These are phyloP conservation scores for Silurus asotus DNA, from an alignment of 2,113 vertebrate species.

Conservation along the genomic window DNA sequence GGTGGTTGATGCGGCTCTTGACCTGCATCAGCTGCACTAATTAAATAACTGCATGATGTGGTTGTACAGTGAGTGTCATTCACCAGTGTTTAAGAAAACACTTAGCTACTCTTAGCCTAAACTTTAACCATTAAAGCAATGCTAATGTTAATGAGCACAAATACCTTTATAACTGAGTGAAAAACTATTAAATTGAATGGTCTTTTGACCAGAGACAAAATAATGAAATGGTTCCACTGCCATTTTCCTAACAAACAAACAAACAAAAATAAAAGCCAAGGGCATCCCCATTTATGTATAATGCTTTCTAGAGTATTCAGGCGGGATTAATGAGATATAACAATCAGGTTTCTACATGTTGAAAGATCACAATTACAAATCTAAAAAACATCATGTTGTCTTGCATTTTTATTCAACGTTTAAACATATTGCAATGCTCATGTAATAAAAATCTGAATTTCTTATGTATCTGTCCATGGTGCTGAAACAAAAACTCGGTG, in stretches of 20 bases:
- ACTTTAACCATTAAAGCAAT: too few relatives aligned
- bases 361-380: not conserved
- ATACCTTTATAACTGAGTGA: too few relatives aligned
- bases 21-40: too few relatives aligned
- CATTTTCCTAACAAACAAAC: not conserved
- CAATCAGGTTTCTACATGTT: not conserved
- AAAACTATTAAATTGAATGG: not conserved
- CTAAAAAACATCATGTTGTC: not conserved
- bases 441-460: not conserved
- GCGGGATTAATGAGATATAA: not conserved
- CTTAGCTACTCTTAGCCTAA: too few relatives aligned
- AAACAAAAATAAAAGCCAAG: not conserved
- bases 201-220: not conserved
- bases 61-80: too few relatives aligned
- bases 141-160: too few relatives aligned
- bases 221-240: not conserved
- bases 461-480: conserved; percentile 24
- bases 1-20: too few relatives aligned
- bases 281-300: not conserved
- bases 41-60: too few relatives aligned
- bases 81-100: too few relatives aligned
- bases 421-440: not conserved
- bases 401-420: not conserved
- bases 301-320: not conserved
- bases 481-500: not conserved